Base-by-base conservation (phyloP, 2,797 vertebrate species). In the Gadopsis bispinosus region DNA sequence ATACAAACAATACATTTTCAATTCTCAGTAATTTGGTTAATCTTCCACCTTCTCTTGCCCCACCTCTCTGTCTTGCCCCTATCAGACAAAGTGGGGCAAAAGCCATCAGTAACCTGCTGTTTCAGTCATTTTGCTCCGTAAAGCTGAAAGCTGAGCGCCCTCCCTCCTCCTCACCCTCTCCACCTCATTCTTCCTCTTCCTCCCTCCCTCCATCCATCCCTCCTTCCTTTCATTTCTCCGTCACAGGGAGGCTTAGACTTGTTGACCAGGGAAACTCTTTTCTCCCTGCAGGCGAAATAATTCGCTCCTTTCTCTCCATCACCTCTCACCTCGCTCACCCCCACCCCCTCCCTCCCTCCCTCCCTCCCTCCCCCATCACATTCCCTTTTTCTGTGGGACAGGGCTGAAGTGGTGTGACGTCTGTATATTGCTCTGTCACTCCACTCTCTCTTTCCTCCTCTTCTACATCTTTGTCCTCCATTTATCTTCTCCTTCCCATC, bases 251-350 rank as follows among this genome's bases (percentile, higher is more conserved):
- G 85, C 89, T 90, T 83, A 92, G 83, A 78, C 77, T 77, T 76
- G 81, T 87, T 92, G 90, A 90, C 94, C 93, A 95, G 89, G 70
- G 87, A 84, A 90, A 91, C 84, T 80, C 80, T 91, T 92, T 91
- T 88, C 80, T 82, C 65, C 62, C 59, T 69, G 54, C 54, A 63
- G 83, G 84, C 75, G 31, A 88, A 94, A 96, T 93, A 94, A 94
- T 94, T 75, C 62, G 62, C 78, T 88, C 83, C 79, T 87, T 91
- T 92, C 83, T 90, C 65, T 81, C 68, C 65, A 41, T 81, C 84
- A 88, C 83, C 88, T 88, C 79, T 80, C 69, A 45, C 80, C 79
- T 78, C 62, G 20, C 74, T 87, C 68, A 65, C 88, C 87, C 83
- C 83, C 70, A 43, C 69, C 35, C 39, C 37, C 66, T 33, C 50